Evolutionary conservation across 2,797 vertebrate species (phyloP).

Genomic region (Limnodromus scolopaceus): DNA sequence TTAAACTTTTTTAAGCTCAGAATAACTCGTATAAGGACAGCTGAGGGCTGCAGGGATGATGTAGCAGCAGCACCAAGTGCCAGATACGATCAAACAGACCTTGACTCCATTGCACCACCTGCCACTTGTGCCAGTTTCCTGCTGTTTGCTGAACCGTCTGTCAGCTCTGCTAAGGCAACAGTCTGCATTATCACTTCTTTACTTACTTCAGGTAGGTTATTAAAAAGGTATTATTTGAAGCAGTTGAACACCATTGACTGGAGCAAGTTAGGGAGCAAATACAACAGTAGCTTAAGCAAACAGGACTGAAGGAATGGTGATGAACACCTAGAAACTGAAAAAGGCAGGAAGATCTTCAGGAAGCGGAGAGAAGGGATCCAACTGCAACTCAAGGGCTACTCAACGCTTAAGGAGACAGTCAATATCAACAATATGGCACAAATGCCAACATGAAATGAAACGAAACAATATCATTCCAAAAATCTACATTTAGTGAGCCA

Average conservation of each 20-base stretch:
- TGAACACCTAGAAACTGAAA: background rate
- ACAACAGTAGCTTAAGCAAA: background rate
- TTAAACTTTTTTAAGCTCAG: too few species aligned
- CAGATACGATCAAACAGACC: background rate
- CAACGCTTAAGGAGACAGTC: background rate
- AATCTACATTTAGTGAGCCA: background rate
- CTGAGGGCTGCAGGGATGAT: background rate
- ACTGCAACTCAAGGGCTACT: background rate
- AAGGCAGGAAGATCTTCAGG: background rate
- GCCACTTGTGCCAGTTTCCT: background rate
- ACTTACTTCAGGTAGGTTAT: background rate
- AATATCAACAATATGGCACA: background rate
- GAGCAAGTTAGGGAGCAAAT: background rate
- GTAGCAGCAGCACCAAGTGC: background rate
- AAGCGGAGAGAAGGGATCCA: background rate
- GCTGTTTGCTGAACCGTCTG: background rate
- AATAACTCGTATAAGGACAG: background rate
- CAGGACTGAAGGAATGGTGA: background rate
- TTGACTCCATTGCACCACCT: background rate
- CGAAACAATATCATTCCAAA: background rate
- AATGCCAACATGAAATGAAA: background rate
- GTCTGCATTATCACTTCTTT: background rate
- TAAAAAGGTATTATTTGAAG: background rate
- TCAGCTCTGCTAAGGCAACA: background rate
- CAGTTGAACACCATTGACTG: background rate